These are phyloP conservation scores for Ochlodes sylvanus DNA, from an alignment of 2,888 invertebrate species.

Conservation along the genomic window DNA sequence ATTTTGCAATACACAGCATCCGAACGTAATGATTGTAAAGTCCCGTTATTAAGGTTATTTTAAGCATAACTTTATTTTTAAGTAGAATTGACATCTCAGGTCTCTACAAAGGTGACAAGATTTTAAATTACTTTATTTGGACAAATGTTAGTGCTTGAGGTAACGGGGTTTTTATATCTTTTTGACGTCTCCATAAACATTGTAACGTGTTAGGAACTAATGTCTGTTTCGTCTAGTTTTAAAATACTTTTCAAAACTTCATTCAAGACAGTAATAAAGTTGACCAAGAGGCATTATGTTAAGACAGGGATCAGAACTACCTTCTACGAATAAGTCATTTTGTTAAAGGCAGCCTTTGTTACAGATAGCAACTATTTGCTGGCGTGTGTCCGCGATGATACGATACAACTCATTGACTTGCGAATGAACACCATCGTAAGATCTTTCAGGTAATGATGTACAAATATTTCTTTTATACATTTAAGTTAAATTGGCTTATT, in stretches of 20 bases:
- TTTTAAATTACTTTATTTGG: constrained; percentile 40
- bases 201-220: constrained; percentile 6
- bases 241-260: neutral
- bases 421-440: constrained; percentile 96
- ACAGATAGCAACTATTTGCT: constrained; percentile 95
- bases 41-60: constrained; percentile 46
- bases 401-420: constrained; percentile 96
- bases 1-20: constrained; percentile 54
- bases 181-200: constrained; percentile 18
- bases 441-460: constrained; percentile 91
- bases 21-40: constrained; percentile 42
- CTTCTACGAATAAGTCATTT: neutral
- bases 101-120: constrained; percentile 40
- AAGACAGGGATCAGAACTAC: neutral
- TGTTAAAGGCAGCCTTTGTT: constrained; percentile 53
- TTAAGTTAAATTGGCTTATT: neutral
- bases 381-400: constrained; percentile 97
- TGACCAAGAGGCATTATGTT: neutral
- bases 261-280: neutral
- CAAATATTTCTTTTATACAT: neutral
- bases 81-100: constrained; percentile 39
- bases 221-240: neutral
- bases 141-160: constrained; percentile 33
- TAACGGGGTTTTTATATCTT: constrained; percentile 42
- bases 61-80: constrained; percentile 44